Base-by-base conservation (phyloP, 2,888 invertebrate species). In the Cactoblastis cactorum region DNA sequence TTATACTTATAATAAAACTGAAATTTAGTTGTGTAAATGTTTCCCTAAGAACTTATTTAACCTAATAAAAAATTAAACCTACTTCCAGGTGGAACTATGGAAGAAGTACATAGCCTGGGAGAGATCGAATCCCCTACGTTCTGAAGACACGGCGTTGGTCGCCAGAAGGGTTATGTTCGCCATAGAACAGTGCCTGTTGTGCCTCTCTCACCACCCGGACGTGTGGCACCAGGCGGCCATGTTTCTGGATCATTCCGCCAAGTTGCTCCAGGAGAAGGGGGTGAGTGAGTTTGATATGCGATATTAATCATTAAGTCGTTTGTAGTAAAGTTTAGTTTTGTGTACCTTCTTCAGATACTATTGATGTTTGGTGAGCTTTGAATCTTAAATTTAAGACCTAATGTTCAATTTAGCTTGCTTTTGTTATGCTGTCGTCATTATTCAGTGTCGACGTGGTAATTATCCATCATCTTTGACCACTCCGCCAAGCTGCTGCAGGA, bases 141-240 rank as follows among this genome's bases (percentile, higher is more conserved):
- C 98, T 0, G 99, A 99, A 76, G 99, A 99, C 80, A 97, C 97
- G 0, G 95, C 97, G 0, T 83, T 97, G 8, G 95, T 98, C 8
- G 98, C 98, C 0, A 93, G 97, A 49, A 90, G 99, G 58, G 99
- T 99, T 0, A 98, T 98, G 94, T 99, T 99, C 90, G 98, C 99
- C 0, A 97, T 99, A 58, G 99, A 99, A 74, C 99, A 99, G 81
- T 97, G 98, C 65, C 86, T 99, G 45, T 87, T 99, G 39, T 99
- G 99, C 71, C 90, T 99, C 32, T 98, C 98, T 0, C 98, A 98
- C 85, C 98, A 99, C 80, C 98, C 99, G 0, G 99, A 99, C 60
- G 96, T 99, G 53, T 99, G 99, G 99, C 97, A 98, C 79, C 99
- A 99, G 84, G 98, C 99, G 0, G 98, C 99, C 0, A 95, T 97